Evolutionary conservation across 35 echinoderm and acorn worm genomes (phyloP).

Genomic region (Heliocidaris tuberculata): DNA sequence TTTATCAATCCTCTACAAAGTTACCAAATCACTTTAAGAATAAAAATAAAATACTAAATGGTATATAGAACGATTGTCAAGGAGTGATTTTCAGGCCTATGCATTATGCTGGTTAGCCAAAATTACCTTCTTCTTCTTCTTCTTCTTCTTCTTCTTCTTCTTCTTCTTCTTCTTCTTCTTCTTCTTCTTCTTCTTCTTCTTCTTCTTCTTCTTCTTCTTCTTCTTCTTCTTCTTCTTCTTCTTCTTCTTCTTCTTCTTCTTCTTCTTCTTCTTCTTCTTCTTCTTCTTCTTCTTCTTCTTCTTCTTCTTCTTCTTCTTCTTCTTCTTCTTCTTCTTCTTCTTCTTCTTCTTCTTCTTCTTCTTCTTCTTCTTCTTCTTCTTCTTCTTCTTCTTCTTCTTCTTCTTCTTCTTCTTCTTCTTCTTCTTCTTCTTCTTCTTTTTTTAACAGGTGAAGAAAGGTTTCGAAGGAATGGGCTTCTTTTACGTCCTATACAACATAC

Average conservation of each 20-base stretch:
- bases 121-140: no score
- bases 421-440: background rate
- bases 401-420: background rate
- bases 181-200: background rate
- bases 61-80: no score
- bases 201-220: background rate
- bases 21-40: no score
- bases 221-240: background rate
- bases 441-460: background rate
- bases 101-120: no score
- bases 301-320: background rate
- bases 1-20: no score
- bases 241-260: background rate
- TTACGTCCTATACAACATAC: constrained; percentile 6
- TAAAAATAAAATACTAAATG: no score
- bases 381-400: background rate
- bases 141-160: background rate
- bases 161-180: background rate
- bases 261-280: background rate
- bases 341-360: background rate
- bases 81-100: no score
- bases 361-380: background rate
- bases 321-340: no score
- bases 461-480: constrained; percentile 21
- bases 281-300: background rate